These are phyloP conservation scores for Brachyptera putata DNA, from an alignment of 2,888 invertebrate species.

Conservation along the genomic window DNA sequence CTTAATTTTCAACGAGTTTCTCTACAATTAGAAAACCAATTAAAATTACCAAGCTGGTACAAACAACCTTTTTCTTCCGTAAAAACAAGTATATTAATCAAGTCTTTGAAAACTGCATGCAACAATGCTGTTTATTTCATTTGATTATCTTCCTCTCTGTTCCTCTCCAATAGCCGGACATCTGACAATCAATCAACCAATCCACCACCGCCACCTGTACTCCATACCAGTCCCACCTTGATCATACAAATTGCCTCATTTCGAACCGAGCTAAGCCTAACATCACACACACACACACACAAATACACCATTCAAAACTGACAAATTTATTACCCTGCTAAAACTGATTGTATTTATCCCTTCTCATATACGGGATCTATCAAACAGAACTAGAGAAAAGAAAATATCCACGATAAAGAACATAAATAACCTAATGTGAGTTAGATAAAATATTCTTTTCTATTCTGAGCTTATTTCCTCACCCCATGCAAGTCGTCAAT, in stretches of 20 bases:
- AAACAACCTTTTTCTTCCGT: no score
- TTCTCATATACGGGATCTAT: conserved; percentile 14
- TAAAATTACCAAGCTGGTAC: no score
- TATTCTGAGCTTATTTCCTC: conserved; percentile 30
- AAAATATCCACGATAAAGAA: conserved; percentile 26
- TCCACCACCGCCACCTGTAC: conserved; percentile 24
- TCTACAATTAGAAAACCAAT: no score
- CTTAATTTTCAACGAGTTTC: no score
- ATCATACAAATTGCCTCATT: conserved; percentile 34
- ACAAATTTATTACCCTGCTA: conserved; percentile 32
- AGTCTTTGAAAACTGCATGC: no score
- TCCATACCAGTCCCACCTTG: conserved; percentile 24
- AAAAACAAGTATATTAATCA: no score
- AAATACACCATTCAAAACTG: conserved; percentile 22
- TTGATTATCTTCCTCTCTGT: no score
- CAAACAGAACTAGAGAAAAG: conserved; percentile 19
- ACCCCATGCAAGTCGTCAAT: conserved; percentile 29
- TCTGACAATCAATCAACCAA: conserved; percentile 19
- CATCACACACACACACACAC: conserved; percentile 28
- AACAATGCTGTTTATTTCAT: no score
- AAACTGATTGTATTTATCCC: conserved; percentile 26
- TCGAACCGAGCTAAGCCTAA: conserved; percentile 21
- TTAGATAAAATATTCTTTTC: conserved; percentile 32
- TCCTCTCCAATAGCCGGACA: neutral
- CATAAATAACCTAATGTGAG: conserved; percentile 33